phyloP scores from a whole-genome alignment of 30 jellyfish, hydroid and myxozoan species.

The Catostylus mosaicus region DNA sequence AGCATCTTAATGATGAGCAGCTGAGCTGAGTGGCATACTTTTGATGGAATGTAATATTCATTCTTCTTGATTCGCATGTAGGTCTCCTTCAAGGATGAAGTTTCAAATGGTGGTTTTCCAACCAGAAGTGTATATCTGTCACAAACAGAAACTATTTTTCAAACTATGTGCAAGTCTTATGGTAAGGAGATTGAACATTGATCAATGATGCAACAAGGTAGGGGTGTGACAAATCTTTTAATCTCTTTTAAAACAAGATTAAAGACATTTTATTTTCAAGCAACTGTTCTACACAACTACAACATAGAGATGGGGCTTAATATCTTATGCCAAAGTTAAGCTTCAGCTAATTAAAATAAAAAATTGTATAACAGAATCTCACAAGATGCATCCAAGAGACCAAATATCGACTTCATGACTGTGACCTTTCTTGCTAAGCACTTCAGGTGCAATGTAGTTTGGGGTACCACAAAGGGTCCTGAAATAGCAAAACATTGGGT shows the following conservation, averaged over 20 bases:
- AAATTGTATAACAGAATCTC: not conserved
- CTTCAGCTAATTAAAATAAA: no score
- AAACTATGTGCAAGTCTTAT: no score
- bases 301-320: no score
- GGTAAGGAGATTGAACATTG: not conserved
- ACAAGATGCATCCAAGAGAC: slow-evolving; percentile 99
- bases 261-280: no score
- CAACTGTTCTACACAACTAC: no score
- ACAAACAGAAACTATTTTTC: no score
- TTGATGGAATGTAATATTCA: slow-evolving; percentile 96
- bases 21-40: slow-evolving; percentile 93
- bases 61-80: slow-evolving; percentile 92
- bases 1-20: slow-evolving; percentile 93
- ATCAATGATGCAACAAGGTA: no score
- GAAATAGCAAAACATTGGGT: no score
- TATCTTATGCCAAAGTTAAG: no score
- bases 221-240: no score
- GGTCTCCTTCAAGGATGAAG: slow-evolving; percentile 94
- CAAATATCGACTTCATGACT: slow-evolving; percentile 98
- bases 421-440: slow-evolving; percentile 93
- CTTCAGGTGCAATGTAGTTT: slow-evolving; percentile 99
- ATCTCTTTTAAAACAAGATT: no score
- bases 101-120: slow-evolving; percentile 99
- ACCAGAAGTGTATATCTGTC: slow-evolving; percentile 88
- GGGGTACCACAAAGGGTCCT: slow-evolving; percentile 99